phyloP scores from a whole-genome alignment of 2,113 vertebrate species.

The Poecilia latipinna region DNA sequence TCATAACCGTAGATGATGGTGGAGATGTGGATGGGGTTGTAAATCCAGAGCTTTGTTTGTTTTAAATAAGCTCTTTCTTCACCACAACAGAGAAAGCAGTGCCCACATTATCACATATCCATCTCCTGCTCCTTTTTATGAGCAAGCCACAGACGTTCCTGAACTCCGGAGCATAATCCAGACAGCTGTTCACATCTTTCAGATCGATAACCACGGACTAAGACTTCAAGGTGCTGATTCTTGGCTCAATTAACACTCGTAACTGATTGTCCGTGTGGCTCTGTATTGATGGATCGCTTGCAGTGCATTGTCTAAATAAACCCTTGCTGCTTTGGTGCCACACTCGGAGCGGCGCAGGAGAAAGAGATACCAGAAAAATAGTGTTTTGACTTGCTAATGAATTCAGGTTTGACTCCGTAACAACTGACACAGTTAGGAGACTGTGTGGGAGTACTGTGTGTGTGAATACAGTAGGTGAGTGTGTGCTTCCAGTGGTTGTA shows the following conservation, averaged over 20 bases:
- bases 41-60: background rate
- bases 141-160: background rate
- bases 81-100: background rate
- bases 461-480: conserved; percentile 46
- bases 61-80: background rate
- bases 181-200: background rate
- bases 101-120: background rate
- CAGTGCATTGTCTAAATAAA: background rate
- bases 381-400: conserved; percentile 61
- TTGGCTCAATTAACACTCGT: background rate
- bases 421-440: conserved; percentile 79
- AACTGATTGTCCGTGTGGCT: background rate
- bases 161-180: background rate
- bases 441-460: conserved; percentile 69
- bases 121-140: background rate
- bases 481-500: conserved; percentile 41
- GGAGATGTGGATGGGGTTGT: background rate
- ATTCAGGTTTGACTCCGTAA: conserved; percentile 74
- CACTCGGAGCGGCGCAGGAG: conserved; percentile 1
- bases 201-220: background rate
- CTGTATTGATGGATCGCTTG: background rate
- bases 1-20: background rate
- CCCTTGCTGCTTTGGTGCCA: background rate
- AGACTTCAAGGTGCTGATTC: background rate
- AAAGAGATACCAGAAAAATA: conserved; percentile 3